phyloP scores from a whole-genome alignment of 2,888 invertebrate species.

The Agrypnus murinus region DNA sequence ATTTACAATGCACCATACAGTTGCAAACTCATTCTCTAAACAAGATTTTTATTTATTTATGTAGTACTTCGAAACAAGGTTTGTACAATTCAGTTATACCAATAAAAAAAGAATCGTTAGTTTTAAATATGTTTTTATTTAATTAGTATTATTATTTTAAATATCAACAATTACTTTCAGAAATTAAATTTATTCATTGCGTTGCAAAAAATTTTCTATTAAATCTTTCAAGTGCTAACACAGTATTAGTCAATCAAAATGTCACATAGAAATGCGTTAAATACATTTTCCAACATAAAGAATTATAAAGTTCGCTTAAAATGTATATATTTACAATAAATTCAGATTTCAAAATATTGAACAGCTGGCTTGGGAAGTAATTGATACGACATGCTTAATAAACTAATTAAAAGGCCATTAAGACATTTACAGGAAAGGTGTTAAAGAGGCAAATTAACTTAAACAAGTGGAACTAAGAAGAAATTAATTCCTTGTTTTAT shows the following conservation, averaged over 20 bases:
- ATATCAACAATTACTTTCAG: too few species aligned
- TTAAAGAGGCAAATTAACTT: constrained; percentile 26
- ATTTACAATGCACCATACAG: too few species aligned
- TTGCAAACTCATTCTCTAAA: too few species aligned
- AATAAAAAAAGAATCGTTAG: too few species aligned
- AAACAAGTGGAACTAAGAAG: constrained; percentile 11
- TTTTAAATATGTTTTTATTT: too few species aligned
- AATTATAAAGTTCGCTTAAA: not conserved
- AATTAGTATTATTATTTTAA: too few species aligned
- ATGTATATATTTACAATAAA: constrained; percentile 3
- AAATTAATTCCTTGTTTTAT: constrained; percentile 7
- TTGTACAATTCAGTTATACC: too few species aligned
- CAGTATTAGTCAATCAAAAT: constrained; percentile 15
- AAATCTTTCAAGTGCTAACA: not conserved
- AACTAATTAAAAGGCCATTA: constrained; percentile 33
- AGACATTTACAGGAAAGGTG: constrained; percentile 26
- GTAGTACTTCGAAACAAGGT: too few species aligned
- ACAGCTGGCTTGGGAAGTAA: constrained; percentile 30
- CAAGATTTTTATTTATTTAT: too few species aligned
- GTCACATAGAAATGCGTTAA: not conserved
- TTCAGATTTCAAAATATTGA: constrained; percentile 26
- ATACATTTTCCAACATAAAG: not conserved
- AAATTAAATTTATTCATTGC: too few species aligned
- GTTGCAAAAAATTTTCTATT: too few species aligned
- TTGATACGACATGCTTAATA: constrained; percentile 31